Evolutionary conservation across 2,113 vertebrate species (phyloP).

Genomic region (Lepidiolamprologus cunningtoni): DNA sequence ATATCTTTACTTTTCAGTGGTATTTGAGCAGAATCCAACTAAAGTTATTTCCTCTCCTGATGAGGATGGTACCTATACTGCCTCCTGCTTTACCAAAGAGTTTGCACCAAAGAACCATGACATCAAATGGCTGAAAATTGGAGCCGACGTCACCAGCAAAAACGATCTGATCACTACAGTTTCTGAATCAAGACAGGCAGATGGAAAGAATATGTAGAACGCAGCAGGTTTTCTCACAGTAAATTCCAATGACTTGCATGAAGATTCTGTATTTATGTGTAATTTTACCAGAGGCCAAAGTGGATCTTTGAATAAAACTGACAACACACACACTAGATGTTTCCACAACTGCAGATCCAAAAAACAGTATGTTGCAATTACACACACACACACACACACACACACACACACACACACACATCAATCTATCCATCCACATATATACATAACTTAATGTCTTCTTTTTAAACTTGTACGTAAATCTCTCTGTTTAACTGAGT

Average conservation of each 20-base stretch:
- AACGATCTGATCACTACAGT: background rate
- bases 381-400: background rate
- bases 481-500: background rate
- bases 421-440: background rate
- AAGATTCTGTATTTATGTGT: background rate
- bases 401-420: too few species aligned
- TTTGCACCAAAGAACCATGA: constrained; percentile 43
- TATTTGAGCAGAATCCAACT: background rate
- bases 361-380: accelerated
- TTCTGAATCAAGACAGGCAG: accelerated
- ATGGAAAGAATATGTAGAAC: background rate
- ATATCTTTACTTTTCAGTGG: background rate
- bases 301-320: background rate
- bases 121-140: background rate
- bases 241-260: accelerated
- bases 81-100: constrained; percentile 56
- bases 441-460: background rate
- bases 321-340: background rate
- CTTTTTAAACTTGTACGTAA: background rate
- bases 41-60: background rate
- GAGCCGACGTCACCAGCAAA: accelerated
- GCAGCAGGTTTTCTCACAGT: constrained; percentile 48
- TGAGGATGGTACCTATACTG: background rate
- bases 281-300: background rate
- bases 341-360: background rate